A percentile compares a stretch with the other conserved stretches of the same genome.
Conservation (phyloP, 2,888 invertebrate genomes). For the Caenorhabditis sp. region DNA sequence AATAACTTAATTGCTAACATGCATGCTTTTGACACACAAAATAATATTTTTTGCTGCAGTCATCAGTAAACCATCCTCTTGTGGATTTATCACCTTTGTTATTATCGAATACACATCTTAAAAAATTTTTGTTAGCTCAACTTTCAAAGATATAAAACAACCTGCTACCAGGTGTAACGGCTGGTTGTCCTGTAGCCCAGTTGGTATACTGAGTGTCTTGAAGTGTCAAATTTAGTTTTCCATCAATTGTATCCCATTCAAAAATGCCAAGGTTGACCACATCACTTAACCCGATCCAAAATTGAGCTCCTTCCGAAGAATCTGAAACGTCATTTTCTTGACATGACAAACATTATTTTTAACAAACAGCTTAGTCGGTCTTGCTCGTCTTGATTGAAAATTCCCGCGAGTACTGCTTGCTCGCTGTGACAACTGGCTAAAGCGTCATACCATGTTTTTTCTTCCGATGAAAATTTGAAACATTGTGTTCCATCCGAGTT, state of each 20-base stretch:
- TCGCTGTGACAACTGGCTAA: conserved; percentile 57
- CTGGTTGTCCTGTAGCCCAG: conserved; percentile 69
- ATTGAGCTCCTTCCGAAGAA: conserved; percentile 35
- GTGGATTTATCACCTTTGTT: conserved; percentile 24
- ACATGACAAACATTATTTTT: not conserved
- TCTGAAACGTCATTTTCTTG: conserved; percentile 27
- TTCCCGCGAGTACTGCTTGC: conserved; percentile 64
- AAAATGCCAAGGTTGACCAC: conserved; percentile 50
- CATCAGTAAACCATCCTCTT: conserved; percentile 58
- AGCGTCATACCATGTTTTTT: conserved; percentile 69
- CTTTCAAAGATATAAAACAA: not conserved
- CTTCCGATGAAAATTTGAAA: conserved; percentile 56
- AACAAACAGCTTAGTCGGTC: conserved; percentile 34
- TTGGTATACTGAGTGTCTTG: conserved; percentile 64
- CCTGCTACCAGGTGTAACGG: conserved; percentile 21
- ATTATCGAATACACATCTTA: conserved; percentile 62
- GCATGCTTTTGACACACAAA: conserved; percentile 70
- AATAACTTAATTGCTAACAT: conserved; percentile 29
- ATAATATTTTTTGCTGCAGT: conserved; percentile 56
- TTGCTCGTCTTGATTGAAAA: conserved; percentile 66
- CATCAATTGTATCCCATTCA: conserved; percentile 68
- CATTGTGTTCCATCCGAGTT: conserved; percentile 58
- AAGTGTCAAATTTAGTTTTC: conserved; percentile 40
- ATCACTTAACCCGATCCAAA: conserved; percentile 74
- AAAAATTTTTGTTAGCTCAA: not conserved